A percentile compares a stretch with the other conserved stretches of the same genome.
Evolutionary conservation across 2,113 vertebrate genomes (phyloP).

Genomic region (Odontesthes bonariensis): DNA sequence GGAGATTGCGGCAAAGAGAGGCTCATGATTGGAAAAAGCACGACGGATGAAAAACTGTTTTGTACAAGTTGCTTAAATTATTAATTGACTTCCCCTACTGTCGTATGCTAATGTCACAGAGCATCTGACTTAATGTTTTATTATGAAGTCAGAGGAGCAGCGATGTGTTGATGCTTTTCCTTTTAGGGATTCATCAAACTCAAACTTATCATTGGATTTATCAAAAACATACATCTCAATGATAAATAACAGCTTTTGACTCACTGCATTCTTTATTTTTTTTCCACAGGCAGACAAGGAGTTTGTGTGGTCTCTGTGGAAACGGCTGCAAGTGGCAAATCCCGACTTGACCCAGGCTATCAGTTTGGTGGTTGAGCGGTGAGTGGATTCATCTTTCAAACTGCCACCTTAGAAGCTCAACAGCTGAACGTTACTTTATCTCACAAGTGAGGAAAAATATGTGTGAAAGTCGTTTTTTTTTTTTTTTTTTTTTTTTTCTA

Average conservation of each 20-base stretch:
- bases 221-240: slow-evolving; percentile 41
- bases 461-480: slow-evolving; percentile 78
- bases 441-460: slow-evolving; percentile 64
- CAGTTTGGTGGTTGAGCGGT: slow-evolving; percentile 92
- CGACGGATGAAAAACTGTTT: slow-evolving; percentile 74
- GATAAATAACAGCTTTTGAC: slow-evolving; percentile 39
- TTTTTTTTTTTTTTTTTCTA: slow-evolving; percentile 54
- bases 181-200: slow-evolving; percentile 18
- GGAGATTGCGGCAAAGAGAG: slow-evolving; percentile 58
- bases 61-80: slow-evolving; percentile 77
- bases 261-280: slow-evolving; percentile 51
- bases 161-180: slow-evolving; percentile 43
- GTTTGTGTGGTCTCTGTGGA: slow-evolving; percentile 97
- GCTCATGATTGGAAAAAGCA: slow-evolving; percentile 71
- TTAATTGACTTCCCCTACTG: slow-evolving; percentile 68
- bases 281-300: slow-evolving; percentile 92
- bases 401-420: slow-evolving; percentile 71
- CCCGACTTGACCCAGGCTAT: slow-evolving; percentile 91
- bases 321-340: slow-evolving; percentile 89
- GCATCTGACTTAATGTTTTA: slow-evolving; percentile 59
- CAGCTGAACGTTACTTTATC: slow-evolving; percentile 69
- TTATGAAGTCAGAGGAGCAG: slow-evolving; percentile 37
- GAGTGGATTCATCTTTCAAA: slow-evolving; percentile 78
- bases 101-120: slow-evolving; percentile 74
- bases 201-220: slow-evolving; percentile 5